phyloP scores from a whole-genome alignment of 2,113 vertebrate genomes.

The Capreolus pygargus region DNA sequence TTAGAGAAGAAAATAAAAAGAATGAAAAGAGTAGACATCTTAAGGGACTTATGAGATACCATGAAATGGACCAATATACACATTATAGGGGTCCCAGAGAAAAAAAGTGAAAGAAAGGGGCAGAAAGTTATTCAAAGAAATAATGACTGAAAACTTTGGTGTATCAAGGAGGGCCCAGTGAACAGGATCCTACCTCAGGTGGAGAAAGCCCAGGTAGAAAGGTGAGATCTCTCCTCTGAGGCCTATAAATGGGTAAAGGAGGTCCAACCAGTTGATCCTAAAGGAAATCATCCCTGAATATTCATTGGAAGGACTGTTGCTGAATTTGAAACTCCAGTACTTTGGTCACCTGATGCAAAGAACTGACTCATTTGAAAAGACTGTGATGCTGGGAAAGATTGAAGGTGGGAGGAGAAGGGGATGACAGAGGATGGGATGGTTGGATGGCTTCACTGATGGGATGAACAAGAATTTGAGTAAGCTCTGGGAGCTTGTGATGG shows the following conservation, averaged over 20 bases:
- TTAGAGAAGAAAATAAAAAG: not conserved
- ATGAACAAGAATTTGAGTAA: not conserved
- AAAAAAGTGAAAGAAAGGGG: not conserved
- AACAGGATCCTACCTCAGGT: not conserved
- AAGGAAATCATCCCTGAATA: not conserved
- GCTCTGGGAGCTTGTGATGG: not conserved
- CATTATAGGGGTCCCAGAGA: not conserved
- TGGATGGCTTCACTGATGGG: fast-evolving
- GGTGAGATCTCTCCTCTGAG: not conserved
- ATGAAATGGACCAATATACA: not conserved
- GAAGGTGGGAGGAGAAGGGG: not conserved
- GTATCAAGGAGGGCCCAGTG: not conserved
- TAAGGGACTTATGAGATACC: not conserved
- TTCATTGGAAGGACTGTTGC: not conserved
- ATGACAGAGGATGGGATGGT: not conserved
- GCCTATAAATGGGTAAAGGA: not conserved
- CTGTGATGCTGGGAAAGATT: not conserved
- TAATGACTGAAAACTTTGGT: not conserved
- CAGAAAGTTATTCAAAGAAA: not conserved
- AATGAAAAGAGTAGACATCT: not conserved
- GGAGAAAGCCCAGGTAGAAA: not conserved
- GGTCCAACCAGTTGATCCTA: not conserved
- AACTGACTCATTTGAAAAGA: not conserved
- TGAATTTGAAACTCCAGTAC: not conserved
- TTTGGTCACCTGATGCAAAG: not conserved